phyloP scores from a whole-genome alignment of 1,140 invertebrate genomes.

The Drosophila watanabei region DNA sequence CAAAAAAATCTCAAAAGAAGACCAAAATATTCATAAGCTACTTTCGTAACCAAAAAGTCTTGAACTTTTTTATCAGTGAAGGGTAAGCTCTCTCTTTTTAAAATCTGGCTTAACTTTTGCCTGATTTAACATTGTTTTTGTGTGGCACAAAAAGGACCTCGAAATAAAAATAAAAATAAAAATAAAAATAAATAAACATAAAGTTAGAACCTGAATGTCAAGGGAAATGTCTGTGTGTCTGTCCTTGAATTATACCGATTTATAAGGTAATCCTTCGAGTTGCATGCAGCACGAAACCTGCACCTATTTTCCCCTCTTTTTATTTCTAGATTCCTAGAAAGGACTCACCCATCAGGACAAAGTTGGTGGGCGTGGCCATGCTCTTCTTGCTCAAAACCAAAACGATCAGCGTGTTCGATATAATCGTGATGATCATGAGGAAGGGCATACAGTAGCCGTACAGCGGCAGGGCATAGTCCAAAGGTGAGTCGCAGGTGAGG shows the following conservation, averaged over 20 bases:
- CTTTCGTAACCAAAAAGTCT: too few relatives aligned
- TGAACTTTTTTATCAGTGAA: background rate
- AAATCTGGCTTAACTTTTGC: slow-evolving; percentile 74
- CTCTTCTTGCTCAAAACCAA: slow-evolving; percentile 91
- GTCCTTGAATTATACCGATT: slow-evolving; percentile 7
- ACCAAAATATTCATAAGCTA: too few relatives aligned
- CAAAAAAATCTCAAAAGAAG: too few relatives aligned
- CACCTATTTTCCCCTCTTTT: too few relatives aligned
- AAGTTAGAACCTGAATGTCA: slow-evolving; percentile 9
- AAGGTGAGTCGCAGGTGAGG: slow-evolving; percentile 76
- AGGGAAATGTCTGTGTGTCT: background rate
- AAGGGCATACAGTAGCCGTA: slow-evolving; percentile 88
- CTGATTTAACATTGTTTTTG: slow-evolving; percentile 63
- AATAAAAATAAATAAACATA: slow-evolving; percentile 45
- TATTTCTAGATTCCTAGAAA: too few relatives aligned
- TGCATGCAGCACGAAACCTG: slow-evolving; percentile 17
- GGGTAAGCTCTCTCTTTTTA: slow-evolving; percentile 55
- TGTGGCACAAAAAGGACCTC: slow-evolving; percentile 21
- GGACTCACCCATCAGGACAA: slow-evolving; percentile 89
- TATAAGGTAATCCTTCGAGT: background rate
- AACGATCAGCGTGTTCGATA: slow-evolving; percentile 95
- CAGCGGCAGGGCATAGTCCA: slow-evolving; percentile 73
- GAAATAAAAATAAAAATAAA: slow-evolving; percentile 36
- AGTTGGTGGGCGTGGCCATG: slow-evolving; percentile 95
- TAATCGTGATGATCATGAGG: slow-evolving; percentile 94